Evolutionary conservation across 2,797 vertebrate species (phyloP).

Genomic region (Poecile montanus): DNA sequence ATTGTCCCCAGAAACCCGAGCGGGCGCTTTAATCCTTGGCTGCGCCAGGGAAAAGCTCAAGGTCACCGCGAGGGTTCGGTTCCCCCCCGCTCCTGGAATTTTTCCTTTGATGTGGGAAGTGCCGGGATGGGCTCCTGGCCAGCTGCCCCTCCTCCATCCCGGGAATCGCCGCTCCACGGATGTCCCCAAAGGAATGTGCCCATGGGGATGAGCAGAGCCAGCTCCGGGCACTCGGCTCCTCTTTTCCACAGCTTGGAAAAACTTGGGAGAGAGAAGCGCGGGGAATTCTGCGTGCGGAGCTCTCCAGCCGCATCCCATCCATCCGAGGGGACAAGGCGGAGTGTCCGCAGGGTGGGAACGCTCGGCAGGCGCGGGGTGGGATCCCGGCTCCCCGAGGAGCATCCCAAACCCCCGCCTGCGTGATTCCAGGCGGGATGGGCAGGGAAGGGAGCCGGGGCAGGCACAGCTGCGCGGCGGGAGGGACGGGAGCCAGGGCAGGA

Average conservation of each 20-base stretch:
- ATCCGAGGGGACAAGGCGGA: neutral
- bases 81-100: neutral
- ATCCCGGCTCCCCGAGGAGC: neutral
- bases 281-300: neutral
- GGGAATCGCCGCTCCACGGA: fast-evolving
- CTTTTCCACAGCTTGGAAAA: neutral
- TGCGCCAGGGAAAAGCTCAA: conserved; percentile 5
- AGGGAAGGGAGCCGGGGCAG: neutral
- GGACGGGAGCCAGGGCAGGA: neutral
- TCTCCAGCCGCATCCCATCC: neutral
- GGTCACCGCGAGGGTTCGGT: neutral
- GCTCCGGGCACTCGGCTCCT: neutral
- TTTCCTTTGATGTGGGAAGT: neutral
- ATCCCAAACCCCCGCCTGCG: neutral
- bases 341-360: neutral
- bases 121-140: neutral
- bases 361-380: neutral
- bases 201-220: neutral
- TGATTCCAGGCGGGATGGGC: neutral
- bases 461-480: neutral
- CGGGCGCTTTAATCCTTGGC: conserved; percentile 4
- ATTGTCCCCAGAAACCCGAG: neutral
- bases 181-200: neutral
- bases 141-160: neutral
- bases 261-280: fast-evolving